These are phyloP conservation scores for Hydra vulgaris DNA, from an alignment of 30 jellyfish, hydroid and myxozoan species.

Conservation along the genomic window DNA sequence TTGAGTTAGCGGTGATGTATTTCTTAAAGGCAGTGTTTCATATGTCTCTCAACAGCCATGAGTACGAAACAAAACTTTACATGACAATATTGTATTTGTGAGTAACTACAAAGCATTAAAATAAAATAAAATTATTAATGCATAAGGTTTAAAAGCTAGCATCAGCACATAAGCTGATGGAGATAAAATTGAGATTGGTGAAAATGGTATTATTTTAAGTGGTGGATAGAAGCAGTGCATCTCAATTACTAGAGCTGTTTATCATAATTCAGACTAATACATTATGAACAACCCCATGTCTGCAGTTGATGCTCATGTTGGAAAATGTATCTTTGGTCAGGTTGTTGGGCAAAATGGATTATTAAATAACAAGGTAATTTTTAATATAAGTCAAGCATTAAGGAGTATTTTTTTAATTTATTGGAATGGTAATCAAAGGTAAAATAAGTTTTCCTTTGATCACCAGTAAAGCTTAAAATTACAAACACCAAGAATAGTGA, in stretches of 20 bases:
- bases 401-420: too few relatives aligned
- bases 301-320: constrained; percentile 97
- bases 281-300: constrained; percentile 88
- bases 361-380: constrained; percentile 54
- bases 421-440: too few relatives aligned
- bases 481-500: too few relatives aligned
- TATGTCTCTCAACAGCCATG: constrained; percentile 98
- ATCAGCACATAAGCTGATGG: constrained; percentile 62
- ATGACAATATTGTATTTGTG: constrained; percentile 68
- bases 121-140: constrained; percentile 57
- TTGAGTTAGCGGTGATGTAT: constrained; percentile 61
- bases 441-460: too few relatives aligned
- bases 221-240: constrained; percentile 99
- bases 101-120: constrained; percentile 26
- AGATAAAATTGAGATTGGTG: constrained; percentile 95
- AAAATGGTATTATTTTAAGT: constrained; percentile 93
- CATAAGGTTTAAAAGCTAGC: constrained; percentile 71
- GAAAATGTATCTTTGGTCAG: constrained; percentile 66
- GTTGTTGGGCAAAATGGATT: constrained; percentile 87
- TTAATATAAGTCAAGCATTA: too few relatives aligned
- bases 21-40: constrained; percentile 60
- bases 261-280: constrained; percentile 72
- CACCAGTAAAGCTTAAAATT: too few relatives aligned
- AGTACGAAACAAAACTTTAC: constrained; percentile 88
- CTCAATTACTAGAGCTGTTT: constrained; percentile 91